Evolutionary conservation across 2,888 invertebrate genomes (phyloP).

Genomic region (Aleiodes alternator): DNA sequence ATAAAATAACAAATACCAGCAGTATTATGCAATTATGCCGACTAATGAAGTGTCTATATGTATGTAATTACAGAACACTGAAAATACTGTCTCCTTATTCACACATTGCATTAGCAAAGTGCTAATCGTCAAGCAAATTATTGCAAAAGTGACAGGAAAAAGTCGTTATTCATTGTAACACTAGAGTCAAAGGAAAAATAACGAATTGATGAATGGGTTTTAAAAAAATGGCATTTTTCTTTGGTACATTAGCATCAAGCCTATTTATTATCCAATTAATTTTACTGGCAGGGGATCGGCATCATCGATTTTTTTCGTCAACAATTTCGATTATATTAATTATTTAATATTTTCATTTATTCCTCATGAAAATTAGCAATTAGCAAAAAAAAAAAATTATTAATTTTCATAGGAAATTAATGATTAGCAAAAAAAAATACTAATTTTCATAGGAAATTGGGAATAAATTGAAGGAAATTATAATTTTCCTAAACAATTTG

Average conservation of each 20-base stretch:
- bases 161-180: constrained; percentile 55
- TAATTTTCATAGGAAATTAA: too few species aligned
- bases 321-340: too few species aligned
- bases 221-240: constrained; percentile 35
- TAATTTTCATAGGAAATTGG: too few species aligned
- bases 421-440: too few species aligned
- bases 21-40: constrained; percentile 63
- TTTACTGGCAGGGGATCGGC: too few species aligned
- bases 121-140: constrained; percentile 54
- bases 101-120: neutral
- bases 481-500: too few species aligned
- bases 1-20: constrained; percentile 67
- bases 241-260: constrained; percentile 1
- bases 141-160: constrained; percentile 59
- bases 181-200: constrained; percentile 8
- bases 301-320: too few species aligned
- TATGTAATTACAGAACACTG: constrained; percentile 65
- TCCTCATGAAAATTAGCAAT: too few species aligned
- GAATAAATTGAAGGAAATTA: too few species aligned
- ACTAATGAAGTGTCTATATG: constrained; percentile 72
- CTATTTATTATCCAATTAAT: constrained; percentile 18
- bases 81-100: constrained; percentile 5
- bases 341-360: too few species aligned
- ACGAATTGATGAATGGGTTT: constrained; percentile 25
- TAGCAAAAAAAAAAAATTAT: too few species aligned